Base-by-base conservation (phyloP, 2,113 vertebrate genomes). In the Coreoperca whiteheadi region DNA sequence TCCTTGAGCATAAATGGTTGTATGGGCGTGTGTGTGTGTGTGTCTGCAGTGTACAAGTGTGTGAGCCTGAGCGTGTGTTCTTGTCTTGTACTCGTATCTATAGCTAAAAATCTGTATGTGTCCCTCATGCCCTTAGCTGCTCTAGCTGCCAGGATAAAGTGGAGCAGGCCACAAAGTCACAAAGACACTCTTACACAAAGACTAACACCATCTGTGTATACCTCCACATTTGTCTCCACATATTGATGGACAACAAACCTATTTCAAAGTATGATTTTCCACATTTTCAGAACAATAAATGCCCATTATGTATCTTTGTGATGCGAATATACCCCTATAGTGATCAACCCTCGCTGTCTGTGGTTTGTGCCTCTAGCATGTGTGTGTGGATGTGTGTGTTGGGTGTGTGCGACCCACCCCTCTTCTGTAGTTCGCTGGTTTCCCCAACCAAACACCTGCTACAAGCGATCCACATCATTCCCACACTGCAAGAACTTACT, bases 1-100 rank as follows among this genome's bases (percentile, higher is more conserved):
- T 84, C 85, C 77, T 80, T 72, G 67, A 76, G 59, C 77, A 16
- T 79, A 46, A 67, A 75, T 66, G 34, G 39, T 8, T 75, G 70
- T 54, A 14, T 34, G 10, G 0, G 20, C 66, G 50, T 51, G 70
- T 78, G 57, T 39, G 71, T 57, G 50, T 68, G 57, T 39, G 71
- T 57, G 50, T 72, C 12, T 74, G 46, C 65, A 69, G 53, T 23
- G 21, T 56, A 12, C 30, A 30, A 39, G 25, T 54, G 34, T 69
- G 70, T 51, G 70, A 76, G 53, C 21, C 21, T 18, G 16, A 54
- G 3, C 7, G 16, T 57, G 53, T 18, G 63, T 77, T 79, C 30
- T 61, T 23, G 25, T 72, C 75, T 84, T 77, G 54, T 32, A 65
- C 39, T 56, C 12, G 56, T 32, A 12, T 59, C n/a, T 86, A 23